phyloP scores from a whole-genome alignment of 2,113 vertebrate species.

The Solenodon paradoxus region DNA sequence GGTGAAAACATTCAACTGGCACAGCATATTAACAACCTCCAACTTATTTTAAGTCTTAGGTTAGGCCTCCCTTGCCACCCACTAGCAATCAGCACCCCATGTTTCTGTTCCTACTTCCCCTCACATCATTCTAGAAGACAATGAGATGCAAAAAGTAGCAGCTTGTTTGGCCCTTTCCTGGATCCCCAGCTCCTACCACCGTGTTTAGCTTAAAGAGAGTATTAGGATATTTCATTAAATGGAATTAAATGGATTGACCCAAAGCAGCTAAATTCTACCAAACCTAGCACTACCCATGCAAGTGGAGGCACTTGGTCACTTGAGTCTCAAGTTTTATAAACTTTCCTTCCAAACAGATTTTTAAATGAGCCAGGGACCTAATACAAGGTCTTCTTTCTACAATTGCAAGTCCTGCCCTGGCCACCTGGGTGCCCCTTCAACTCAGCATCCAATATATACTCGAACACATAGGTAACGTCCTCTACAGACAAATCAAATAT shows the following conservation, averaged over 20 bases:
- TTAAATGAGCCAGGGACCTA: neutral
- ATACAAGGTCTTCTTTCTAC: neutral
- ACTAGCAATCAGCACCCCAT: neutral
- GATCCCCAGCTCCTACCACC: neutral
- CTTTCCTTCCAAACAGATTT: neutral
- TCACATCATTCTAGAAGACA: neutral
- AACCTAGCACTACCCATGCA: neutral
- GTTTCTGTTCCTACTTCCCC: neutral
- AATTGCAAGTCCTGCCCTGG: neutral
- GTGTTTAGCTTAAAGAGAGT: neutral
- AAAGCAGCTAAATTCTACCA: neutral
- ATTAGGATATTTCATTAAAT: neutral
- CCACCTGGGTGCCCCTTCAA: neutral
- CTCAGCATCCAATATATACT: neutral
- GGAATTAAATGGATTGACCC: neutral
- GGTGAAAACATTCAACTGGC: neutral
- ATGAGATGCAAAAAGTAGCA: neutral
- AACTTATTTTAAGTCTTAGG: neutral
- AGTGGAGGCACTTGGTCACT: neutral
- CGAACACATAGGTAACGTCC: neutral
- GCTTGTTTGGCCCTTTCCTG: neutral
- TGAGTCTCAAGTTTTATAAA: neutral
- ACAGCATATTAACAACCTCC: neutral
- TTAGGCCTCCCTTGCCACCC: neutral
- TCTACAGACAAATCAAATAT: neutral